Evolutionary conservation across 2,797 vertebrate genomes (phyloP).

Genomic region (Gymnoscopelus microlampas): DNA sequence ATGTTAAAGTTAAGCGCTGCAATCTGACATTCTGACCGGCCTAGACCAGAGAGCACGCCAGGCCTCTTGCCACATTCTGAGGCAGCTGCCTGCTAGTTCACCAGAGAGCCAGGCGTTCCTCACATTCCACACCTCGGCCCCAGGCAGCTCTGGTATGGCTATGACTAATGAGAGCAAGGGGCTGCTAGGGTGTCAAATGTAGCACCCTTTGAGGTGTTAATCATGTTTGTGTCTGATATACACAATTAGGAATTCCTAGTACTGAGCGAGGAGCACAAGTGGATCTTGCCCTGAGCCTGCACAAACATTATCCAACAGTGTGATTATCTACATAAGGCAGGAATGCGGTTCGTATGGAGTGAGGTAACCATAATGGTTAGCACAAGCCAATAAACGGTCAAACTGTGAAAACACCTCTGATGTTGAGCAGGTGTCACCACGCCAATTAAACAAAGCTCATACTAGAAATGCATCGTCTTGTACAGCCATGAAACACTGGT

Average conservation of each 20-base stretch:
- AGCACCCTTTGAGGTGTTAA: conserved; percentile 55
- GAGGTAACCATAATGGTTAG: conserved; percentile 16
- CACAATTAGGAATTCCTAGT: conserved; percentile 46
- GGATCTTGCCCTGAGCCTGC: conserved; percentile 15
- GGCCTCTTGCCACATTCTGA: conserved; percentile 10
- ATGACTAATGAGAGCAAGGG: conserved; percentile 59
- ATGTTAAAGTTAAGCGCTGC: conserved; percentile 8
- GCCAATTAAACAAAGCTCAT: conserved; percentile 4
- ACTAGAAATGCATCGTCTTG: background rate
- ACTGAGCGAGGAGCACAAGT: conserved; percentile 25
- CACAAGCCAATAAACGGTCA: conserved; percentile 25
- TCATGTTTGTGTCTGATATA: conserved; percentile 39
- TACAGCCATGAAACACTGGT: background rate
- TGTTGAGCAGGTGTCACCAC: background rate
- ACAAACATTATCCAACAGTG: conserved; percentile 37
- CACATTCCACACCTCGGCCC: conserved; percentile 62
- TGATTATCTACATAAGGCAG: conserved; percentile 23
- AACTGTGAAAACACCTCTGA: conserved; percentile 18
- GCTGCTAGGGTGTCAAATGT: conserved; percentile 50
- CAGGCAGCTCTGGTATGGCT: conserved; percentile 52
- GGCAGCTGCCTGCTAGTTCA: conserved; percentile 20
- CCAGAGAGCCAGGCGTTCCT: conserved; percentile 50
- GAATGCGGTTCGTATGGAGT: conserved; percentile 24
- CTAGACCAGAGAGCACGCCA: conserved; percentile 12
- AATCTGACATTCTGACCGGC: conserved; percentile 33